Evolutionary conservation across 2,888 invertebrate genomes (phyloP).

Genomic region (Actias luna): DNA sequence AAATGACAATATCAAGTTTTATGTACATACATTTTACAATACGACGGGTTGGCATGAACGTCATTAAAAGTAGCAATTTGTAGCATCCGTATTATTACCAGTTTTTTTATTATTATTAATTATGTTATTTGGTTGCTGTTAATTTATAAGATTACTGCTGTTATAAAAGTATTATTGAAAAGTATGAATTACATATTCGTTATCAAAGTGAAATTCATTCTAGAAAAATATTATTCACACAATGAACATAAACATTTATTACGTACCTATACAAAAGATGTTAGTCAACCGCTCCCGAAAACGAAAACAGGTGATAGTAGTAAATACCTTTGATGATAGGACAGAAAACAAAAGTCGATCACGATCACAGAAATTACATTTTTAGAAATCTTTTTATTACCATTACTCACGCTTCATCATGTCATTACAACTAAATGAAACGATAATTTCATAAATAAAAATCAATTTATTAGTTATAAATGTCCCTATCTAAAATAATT

Average conservation of each 20-base stretch:
- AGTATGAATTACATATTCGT: not conserved
- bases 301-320: too few relatives aligned
- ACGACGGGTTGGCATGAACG: not conserved
- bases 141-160: not conserved
- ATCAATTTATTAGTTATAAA: too few relatives aligned
- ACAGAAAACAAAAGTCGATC: too few relatives aligned
- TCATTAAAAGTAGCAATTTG: not conserved
- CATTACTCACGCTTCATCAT: too few relatives aligned
- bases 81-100: not conserved
- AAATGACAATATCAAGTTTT: not conserved
- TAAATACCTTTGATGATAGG: too few relatives aligned
- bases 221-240: not conserved
- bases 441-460: too few relatives aligned
- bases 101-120: not conserved
- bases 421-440: too few relatives aligned
- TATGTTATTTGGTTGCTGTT: not conserved
- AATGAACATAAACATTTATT: slow-evolving; percentile 1
- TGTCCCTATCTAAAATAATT: too few relatives aligned
- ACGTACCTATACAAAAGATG: too few relatives aligned
- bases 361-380: too few relatives aligned
- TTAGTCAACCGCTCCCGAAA: too few relatives aligned
- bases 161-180: not conserved
- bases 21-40: not conserved
- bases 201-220: not conserved
- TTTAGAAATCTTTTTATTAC: too few relatives aligned